Evolutionary conservation across 1,140 invertebrate genomes (phyloP), one percentile per base, ranked within the genome.

Genomic region (Heliothis virescens): DNA sequence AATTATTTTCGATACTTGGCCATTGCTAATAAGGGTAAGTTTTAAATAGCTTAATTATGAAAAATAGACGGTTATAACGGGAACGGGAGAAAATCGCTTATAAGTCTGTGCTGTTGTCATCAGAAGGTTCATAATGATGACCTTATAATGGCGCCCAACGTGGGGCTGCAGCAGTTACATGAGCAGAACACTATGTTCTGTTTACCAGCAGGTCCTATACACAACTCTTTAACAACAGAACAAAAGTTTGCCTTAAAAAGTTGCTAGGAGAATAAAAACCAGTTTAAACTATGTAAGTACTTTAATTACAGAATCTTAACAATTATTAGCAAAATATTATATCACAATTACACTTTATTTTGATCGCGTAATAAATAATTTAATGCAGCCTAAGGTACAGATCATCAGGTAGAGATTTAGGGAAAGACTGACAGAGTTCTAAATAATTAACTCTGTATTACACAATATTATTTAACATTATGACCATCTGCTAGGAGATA

Each of bases 231-330:
- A n/a, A n/a, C n/a, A n/a, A n/a, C n/a, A n/a, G n/a, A n/a, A n/a
- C n/a, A n/a, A n/a, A n/a, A n/a, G n/a, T n/a, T n/a, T n/a, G 16
- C 4, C 3, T 7, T 55, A 13, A 55, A 13, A 2, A 47, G 2
- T 47, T 2, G 16, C 47, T 73, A 83, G 69, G 18, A 2, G 53
- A 60, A 73, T 41, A 9, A 55, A 73, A 18, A 34, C n/a, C 1
- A 26, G n/a, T 60, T 74, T 74, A 7, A 48, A 74, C 18, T 63
- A 50, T 29, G 41, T 50, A 76, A 71, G 67, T 63, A 63, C 41
- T 76, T 76, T 76, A 63, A 76, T 76, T 63, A 76, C 59, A 63
- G 15, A 52, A 76, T 76, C 73, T 76, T 76, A 76, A 12, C 41
- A 50, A 52, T 76, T 63, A 52, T 76, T 63, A 76, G 73, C 73